Evolutionary conservation across 37 sponge, comb jelly and placozoan species (phyloP), one percentile per base, ranked within the genome.

Genomic region (Sycon ciliatum): DNA sequence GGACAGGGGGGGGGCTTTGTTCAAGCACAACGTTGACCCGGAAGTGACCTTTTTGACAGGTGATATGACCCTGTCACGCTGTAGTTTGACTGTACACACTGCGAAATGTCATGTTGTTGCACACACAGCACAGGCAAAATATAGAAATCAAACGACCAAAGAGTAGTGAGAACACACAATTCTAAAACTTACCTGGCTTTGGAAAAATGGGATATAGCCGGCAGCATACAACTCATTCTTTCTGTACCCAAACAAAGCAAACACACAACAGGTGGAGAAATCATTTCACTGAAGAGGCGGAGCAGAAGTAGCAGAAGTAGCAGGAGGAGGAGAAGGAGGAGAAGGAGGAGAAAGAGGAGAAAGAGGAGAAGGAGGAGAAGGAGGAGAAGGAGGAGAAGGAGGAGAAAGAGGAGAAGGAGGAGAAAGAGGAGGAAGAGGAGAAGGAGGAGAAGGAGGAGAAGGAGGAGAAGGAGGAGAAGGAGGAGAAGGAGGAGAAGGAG

Each of bases 151-250:
- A 60, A 18, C 11, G 63, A 30, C 22, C 63, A 22, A 18, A 60
- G 32, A 60, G 26, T 30, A 9, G 26, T 11, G 26, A 23, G 24
- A 28, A 11, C 27, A 28, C 26, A 18, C 9, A 20, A 27, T 27
- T 3, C 3, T 26, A 31, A 56, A 36, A 67, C 68, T 35, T 28
- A 68, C 68, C 37, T 78, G 79, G 7, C 57, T 38, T 57, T 80
- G 73, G 53, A 66, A 73, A 69, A 78, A 82, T 3, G 66, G 61
- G n/a, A 87, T 75, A 39, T 82, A 82, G 36, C 73, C 63, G 24
- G 88, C 79, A 1, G 82, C 40, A 66, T 87, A 87, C 56, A 71
- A 64, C 52, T 87, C 83, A 76, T 87, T 87, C 74, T 87, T 87
- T 27, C 72, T 39, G 7, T 33, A 65, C 30, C n/a, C 26, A 9